Conservation (phyloP, 2,113 vertebrate species). For the Megatriorchis doriae region DNA sequence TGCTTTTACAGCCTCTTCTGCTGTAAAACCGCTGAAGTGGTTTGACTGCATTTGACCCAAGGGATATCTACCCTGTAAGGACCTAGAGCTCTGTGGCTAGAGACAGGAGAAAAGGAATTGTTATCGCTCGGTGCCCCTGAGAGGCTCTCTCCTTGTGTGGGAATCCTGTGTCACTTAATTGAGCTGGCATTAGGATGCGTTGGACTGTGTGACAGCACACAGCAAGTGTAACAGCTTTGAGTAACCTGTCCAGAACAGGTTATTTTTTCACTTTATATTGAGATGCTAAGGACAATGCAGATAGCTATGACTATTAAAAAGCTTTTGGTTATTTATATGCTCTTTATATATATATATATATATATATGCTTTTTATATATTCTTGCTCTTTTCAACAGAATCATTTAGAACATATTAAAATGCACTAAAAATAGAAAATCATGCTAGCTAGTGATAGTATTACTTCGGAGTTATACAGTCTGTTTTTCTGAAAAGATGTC, state of each 20-base stretch:
- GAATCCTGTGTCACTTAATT: not conserved
- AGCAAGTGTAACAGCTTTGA: not conserved
- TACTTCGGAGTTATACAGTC: not conserved
- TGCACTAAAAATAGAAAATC: not conserved
- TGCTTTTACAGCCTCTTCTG: not conserved
- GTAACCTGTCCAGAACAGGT: not conserved
- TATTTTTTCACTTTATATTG: rapidly evolving
- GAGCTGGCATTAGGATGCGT: rapidly evolving
- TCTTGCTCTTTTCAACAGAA: not conserved
- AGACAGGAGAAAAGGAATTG: not conserved
- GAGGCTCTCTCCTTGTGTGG: not conserved
- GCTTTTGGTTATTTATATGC: not conserved
- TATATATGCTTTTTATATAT: not conserved
- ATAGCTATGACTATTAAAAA: not conserved
- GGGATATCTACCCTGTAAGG: not conserved
- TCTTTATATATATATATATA: not conserved
- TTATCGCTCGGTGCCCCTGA: not conserved
- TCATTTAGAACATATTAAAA: not conserved
- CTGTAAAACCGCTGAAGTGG: not conserved
- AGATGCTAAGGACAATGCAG: not conserved
- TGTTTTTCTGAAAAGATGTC: not conserved
- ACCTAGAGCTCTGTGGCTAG: not conserved
- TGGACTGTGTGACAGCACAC: not conserved
- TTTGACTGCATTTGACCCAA: not conserved
- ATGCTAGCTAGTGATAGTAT: not conserved